Evolutionary conservation across 1,140 invertebrate genomes (phyloP).

Genomic region (Vanessa atalanta): DNA sequence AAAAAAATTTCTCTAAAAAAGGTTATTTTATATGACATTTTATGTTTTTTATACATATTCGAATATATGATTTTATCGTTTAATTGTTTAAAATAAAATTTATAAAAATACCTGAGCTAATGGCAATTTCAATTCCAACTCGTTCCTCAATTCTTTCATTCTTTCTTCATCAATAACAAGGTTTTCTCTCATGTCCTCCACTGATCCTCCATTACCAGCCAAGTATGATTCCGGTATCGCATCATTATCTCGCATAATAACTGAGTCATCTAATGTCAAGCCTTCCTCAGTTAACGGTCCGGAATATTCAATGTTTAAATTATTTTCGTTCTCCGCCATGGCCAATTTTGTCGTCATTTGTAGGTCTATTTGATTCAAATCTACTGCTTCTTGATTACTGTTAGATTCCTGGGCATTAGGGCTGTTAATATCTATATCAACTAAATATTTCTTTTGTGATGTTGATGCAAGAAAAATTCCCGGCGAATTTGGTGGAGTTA

Average conservation of each 20-base stretch:
- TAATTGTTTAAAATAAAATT: too few relatives aligned
- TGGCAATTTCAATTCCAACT: conserved; percentile 86
- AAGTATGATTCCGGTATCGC: conserved; percentile 59
- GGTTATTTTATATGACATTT: too few relatives aligned
- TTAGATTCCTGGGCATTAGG: conserved; percentile 29
- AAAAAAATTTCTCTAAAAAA: too few relatives aligned
- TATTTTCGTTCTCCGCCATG: conserved; percentile 79
- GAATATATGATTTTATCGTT: background rate
- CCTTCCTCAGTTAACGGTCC: conserved; percentile 63
- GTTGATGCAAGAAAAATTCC: conserved; percentile 65
- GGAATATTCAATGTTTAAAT: conserved; percentile 78
- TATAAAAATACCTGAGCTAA: conserved; percentile 82
- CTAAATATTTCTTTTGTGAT: conserved; percentile 63
- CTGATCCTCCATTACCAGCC: conserved; percentile 61
- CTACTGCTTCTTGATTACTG: conserved; percentile 49
- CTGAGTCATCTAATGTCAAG: conserved; percentile 47
- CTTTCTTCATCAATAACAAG: conserved; percentile 86
- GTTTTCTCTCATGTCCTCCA: conserved; percentile 79
- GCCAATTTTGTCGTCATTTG: conserved; percentile 75
- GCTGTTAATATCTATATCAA: conserved; percentile 62
- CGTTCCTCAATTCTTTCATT: conserved; percentile 85
- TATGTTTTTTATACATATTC: too few relatives aligned
- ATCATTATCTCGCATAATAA: conserved; percentile 48
- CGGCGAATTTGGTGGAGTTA: conserved; percentile 72
- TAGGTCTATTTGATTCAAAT: conserved; percentile 70